phyloP scores from a whole-genome alignment of 1,140 invertebrate species.

The Atopsyche davidsoni region DNA sequence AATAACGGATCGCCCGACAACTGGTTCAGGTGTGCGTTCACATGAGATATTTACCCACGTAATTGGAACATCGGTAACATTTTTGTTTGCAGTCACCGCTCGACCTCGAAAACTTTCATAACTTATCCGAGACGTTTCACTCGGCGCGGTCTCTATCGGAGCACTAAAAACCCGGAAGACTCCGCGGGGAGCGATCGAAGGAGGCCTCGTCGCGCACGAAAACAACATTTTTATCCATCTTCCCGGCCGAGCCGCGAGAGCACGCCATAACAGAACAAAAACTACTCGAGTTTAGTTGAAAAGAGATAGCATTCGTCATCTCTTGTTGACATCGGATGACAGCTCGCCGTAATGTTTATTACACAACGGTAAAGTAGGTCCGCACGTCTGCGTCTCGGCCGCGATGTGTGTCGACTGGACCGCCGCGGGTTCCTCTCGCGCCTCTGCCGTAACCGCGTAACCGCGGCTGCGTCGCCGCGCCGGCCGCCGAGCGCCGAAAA shows the following conservation, averaged over 20 bases:
- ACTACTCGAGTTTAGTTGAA: slow-evolving; percentile 22
- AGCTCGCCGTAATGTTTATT: slow-evolving; percentile 25
- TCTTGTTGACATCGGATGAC: slow-evolving; percentile 24
- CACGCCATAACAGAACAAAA: slow-evolving; percentile 20
- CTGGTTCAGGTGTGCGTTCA: slow-evolving; percentile 20
- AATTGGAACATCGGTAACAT: slow-evolving; percentile 23
- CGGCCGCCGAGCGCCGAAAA: too few relatives aligned
- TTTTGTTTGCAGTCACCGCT: slow-evolving; percentile 19
- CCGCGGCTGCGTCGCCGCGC: too few relatives aligned
- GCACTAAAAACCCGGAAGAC: neutral
- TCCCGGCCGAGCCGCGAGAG: neutral
- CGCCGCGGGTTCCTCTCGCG: too few relatives aligned
- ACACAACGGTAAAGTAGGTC: slow-evolving; percentile 27
- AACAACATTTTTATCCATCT: slow-evolving; percentile 13
- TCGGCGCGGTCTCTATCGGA: neutral
- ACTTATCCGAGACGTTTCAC: slow-evolving; percentile 20
- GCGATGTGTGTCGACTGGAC: too few relatives aligned
- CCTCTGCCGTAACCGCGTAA: too few relatives aligned
- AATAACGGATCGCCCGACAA: slow-evolving; percentile 21
- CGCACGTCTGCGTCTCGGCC: too few relatives aligned
- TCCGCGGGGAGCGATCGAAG: slow-evolving; percentile 6
- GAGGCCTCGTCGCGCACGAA: slow-evolving; percentile 2
- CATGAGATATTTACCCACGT: slow-evolving; percentile 22
- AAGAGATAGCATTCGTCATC: slow-evolving; percentile 23
- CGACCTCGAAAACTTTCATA: slow-evolving; percentile 21